Evolutionary conservation across 2,888 invertebrate species (phyloP), one percentile per base, ranked within the genome.

Genomic region (Pinctada fucata): DNA sequence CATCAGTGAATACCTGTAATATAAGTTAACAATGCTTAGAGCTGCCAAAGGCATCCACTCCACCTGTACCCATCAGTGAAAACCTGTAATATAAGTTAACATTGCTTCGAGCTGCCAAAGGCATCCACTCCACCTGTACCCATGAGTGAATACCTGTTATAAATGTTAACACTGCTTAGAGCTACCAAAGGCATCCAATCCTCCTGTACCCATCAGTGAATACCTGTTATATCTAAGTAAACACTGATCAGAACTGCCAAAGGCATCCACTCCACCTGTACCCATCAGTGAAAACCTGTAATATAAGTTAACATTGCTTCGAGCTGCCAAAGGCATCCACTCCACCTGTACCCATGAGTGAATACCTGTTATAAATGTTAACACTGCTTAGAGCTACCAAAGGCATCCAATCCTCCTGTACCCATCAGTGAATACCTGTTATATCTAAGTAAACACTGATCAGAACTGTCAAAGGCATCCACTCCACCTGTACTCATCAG

Each of bases 231-330:
- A 31, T 31, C n/a, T n/a, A 31, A 31, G 31, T 31, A 1, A 31
- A 31, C 93, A 91, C 16, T 90, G 88, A 81, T 89, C 89, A 69
- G 73, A 78, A 48, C 71, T 76, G 47, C 83, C 77, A 70, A 82
- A 86, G 0, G 82, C 83, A 16, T 84, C 83, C 16, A 81, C 80
- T 3, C 82, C 70, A 3, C 82, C 84, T 16, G 82, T 81, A 16
- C 85, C 84, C 83, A 90, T 83, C 75, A 89, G 72, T 4, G 78
- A 84, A 58, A 83, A 83, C 77, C 90, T 88, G 45, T 13, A 16
- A 58, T 31, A 31, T 31, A 31, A 31, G 31, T 31, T 31, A 31
- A 31, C 93, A 91, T n/a, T 90, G 88, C 81, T 89, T 89, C 68
- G 73, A 78, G 48, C 71, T 76, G 47, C 83, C 77, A 70, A 82